phyloP scores from a whole-genome alignment of 2,888 invertebrate genomes.

The Andrena minutula region DNA sequence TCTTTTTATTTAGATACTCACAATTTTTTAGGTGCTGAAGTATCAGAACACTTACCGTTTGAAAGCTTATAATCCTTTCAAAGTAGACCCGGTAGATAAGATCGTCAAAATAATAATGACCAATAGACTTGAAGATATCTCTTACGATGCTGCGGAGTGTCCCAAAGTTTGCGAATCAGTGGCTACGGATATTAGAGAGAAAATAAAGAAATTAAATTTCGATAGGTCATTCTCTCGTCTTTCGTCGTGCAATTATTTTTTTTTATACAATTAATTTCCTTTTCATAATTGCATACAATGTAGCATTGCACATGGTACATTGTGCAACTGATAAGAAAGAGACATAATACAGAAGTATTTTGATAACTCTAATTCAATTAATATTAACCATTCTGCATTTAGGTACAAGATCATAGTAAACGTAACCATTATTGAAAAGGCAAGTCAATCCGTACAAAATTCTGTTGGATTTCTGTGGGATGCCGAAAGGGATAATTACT shows the following conservation, averaged over 20 bases:
- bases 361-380: background rate
- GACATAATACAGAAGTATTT: no score
- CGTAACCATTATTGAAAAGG: conserved; percentile 89
- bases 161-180: conserved; percentile 87
- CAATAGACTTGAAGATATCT: conserved; percentile 87
- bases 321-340: no score
- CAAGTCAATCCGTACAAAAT: conserved; percentile 88
- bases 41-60: conserved; percentile 89
- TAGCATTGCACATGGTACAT: no score
- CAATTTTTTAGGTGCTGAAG: conserved; percentile 78
- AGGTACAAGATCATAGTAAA: conserved; percentile 89
- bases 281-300: no score
- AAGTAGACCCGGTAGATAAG: conserved; percentile 87
- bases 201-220: conserved; percentile 89
- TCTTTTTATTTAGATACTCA: background rate
- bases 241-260: no score
- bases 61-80: conserved; percentile 88
- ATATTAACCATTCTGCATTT: conserved; percentile 73
- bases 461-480: conserved; percentile 90
- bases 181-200: conserved; percentile 87
- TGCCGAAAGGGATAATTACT: conserved; percentile 88
- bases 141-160: conserved; percentile 87
- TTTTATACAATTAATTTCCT: no score
- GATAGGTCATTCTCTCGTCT: conserved; percentile 86
- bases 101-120: conserved; percentile 87